Conservation (phyloP, 2,797 vertebrate genomes). For the Fistularia commersonii region DNA sequence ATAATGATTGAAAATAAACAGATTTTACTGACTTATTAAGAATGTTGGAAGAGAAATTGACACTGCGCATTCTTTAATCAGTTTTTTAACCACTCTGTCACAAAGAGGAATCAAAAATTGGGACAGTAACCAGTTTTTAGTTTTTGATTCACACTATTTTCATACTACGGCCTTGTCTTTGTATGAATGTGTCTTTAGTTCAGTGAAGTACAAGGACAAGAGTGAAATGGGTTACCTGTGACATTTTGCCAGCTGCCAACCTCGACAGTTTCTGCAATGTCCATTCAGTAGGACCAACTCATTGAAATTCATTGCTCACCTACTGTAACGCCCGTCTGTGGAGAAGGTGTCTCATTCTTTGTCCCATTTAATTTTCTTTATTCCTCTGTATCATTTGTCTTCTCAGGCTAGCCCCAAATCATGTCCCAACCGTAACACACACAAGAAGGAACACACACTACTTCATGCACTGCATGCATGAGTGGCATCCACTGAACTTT, state of each 20-base stretch:
- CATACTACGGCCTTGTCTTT: too few species aligned
- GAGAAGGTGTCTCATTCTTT: constrained; percentile 28
- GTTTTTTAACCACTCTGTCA: too few species aligned
- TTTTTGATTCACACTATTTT: too few species aligned
- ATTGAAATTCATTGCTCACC: constrained; percentile 38
- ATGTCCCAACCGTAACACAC: background rate
- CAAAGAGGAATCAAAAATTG: too few species aligned
- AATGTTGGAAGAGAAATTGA: too few species aligned
- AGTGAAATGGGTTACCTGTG: too few species aligned
- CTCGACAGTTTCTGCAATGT: background rate
- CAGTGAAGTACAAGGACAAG: too few species aligned
- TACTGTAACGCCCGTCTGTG: constrained; percentile 21
- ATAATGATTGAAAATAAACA: too few species aligned
- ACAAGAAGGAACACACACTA: constrained; percentile 8
- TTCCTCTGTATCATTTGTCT: constrained; percentile 24
- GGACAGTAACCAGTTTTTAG: too few species aligned
- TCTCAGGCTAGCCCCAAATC: constrained; percentile 15
- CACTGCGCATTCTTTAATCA: too few species aligned
- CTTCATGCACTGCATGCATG: constrained; percentile 35
- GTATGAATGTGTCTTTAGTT: too few species aligned
- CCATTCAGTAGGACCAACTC: constrained; percentile 13
- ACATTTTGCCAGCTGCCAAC: background rate
- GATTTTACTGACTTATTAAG: too few species aligned
- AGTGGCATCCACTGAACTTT: constrained; percentile 40
- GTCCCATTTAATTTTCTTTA: constrained; percentile 28